Conservation (phyloP, 2,113 vertebrate genomes). For the Sorex fumeus region DNA sequence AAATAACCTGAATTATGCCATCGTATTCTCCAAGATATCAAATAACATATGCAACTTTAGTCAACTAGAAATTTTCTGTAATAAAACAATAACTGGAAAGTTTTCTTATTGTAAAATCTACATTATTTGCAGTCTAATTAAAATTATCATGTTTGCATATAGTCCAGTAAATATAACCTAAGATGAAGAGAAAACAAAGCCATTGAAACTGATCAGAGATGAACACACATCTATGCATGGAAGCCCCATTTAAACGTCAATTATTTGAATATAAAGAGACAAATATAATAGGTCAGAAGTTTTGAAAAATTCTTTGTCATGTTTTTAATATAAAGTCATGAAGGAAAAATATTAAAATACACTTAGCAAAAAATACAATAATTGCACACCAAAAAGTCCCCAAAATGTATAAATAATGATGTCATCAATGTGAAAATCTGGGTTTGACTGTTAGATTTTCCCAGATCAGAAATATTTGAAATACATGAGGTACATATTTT, state of each 20-base stretch:
- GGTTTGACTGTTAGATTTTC: background rate
- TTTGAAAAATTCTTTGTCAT: background rate
- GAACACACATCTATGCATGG: background rate
- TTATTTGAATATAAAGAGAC: background rate
- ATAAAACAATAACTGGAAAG: background rate
- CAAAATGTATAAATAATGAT: background rate
- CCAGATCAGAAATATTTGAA: background rate
- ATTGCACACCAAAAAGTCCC: background rate
- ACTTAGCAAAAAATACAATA: background rate
- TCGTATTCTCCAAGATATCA: slow-evolving; percentile 17
- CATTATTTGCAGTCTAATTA: background rate
- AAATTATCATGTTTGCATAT: background rate
- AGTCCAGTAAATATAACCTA: background rate
- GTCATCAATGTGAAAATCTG: background rate
- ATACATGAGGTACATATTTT: background rate
- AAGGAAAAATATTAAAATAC: background rate
- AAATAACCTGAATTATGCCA: background rate
- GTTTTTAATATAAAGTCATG: background rate
- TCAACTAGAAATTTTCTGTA: background rate
- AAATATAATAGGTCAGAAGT: background rate
- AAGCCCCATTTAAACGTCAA: background rate
- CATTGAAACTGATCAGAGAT: background rate
- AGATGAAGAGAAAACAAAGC: background rate
- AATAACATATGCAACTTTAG: background rate
- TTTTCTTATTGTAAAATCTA: background rate